Percentiles rank a stretch among this genome's conserved stretches.
These are phyloP conservation scores for Alethe castanea DNA, from an alignment of 2,113 vertebrate genomes.

Conservation along the genomic window DNA sequence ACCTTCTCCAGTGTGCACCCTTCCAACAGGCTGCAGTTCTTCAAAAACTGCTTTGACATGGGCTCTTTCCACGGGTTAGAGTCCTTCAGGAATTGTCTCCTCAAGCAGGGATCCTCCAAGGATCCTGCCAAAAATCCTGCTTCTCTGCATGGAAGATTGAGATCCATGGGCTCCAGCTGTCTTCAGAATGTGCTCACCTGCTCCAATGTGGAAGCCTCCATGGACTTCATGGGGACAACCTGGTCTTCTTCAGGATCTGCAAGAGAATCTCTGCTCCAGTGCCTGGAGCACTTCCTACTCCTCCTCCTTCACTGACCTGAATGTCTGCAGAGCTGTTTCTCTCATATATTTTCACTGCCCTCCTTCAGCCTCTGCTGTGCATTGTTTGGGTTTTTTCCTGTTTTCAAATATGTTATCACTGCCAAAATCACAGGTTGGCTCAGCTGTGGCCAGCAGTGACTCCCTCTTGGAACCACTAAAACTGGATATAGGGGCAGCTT, in stretches of 20 bases:
- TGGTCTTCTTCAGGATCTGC: background rate
- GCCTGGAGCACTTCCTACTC: fast-evolving
- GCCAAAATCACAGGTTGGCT: background rate
- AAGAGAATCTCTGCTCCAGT: background rate
- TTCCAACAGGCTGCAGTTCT: background rate
- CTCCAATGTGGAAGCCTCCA: background rate
- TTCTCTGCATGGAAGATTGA: background rate
- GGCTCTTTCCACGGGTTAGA: fast-evolving
- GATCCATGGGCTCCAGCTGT: background rate
- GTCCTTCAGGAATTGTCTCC: background rate
- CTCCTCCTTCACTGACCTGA: background rate
- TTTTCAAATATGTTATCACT: background rate
- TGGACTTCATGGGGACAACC: no score
- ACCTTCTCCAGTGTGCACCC: background rate
- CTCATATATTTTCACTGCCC: background rate
- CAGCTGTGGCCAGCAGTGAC: background rate
- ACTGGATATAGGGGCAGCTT: background rate
- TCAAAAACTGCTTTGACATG: background rate
- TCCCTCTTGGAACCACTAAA: background rate
- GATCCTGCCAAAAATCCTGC: background rate
- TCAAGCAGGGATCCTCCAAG: background rate
- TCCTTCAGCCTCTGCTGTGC: fast-evolving
- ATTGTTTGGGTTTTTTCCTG: background rate
- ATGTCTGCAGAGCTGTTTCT: background rate
- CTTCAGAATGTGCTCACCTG: background rate